Conservation (phyloP, 2,888 invertebrate genomes). For the Pegoplata infirma region DNA sequence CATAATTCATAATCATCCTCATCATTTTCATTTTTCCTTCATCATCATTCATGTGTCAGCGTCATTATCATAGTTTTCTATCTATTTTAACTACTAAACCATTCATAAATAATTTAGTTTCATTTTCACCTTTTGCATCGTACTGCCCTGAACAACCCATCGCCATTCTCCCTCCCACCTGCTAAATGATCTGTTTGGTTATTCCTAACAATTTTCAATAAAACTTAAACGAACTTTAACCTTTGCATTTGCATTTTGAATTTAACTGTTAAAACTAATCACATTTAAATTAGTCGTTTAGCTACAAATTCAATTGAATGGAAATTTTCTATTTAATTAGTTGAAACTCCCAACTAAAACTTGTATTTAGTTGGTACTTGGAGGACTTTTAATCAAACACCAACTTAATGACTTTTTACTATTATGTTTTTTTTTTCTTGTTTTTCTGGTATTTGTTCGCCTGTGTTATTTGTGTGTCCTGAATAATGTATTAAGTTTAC, state of each 20-base stretch:
- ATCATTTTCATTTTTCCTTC: too few relatives aligned
- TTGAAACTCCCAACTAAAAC: conserved; percentile 18
- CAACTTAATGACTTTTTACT: conserved; percentile 27
- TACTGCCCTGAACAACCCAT: too few relatives aligned
- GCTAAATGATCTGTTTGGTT: neutral
- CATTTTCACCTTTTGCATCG: neutral
- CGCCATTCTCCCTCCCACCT: neutral
- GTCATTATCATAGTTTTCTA: neutral
- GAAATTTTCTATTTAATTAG: conserved; percentile 49
- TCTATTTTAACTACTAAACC: neutral
- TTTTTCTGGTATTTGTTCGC: neutral
- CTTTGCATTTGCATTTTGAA: neutral
- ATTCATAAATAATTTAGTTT: neutral
- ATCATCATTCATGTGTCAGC: neutral
- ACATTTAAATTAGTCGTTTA: conserved; percentile 44
- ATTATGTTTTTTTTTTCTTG: neutral
- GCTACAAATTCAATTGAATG: conserved; percentile 47
- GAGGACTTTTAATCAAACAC: conserved; percentile 31
- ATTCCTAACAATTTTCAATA: neutral
- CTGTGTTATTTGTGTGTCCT: neutral
- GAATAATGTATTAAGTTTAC: conserved; percentile 29
- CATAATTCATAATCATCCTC: neutral
- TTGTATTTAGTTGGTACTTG: conserved; percentile 1
- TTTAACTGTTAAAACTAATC: conserved; percentile 30
- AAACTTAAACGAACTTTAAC: too few relatives aligned